phyloP scores from a whole-genome alignment of 2,113 vertebrate species.

The Sorex fumeus region DNA sequence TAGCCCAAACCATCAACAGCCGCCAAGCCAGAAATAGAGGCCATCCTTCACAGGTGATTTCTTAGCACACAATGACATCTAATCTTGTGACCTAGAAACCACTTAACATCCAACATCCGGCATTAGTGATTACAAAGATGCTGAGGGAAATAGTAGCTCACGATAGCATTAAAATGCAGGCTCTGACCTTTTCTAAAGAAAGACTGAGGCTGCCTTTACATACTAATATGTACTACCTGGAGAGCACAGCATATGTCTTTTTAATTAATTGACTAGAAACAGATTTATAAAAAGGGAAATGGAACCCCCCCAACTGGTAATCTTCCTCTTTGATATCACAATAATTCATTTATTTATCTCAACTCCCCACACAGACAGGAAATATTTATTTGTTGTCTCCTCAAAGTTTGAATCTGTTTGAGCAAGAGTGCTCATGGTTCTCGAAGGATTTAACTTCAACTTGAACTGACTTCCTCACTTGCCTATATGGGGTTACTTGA shows the following conservation, averaged over 20 bases:
- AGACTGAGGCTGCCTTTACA: slow-evolving; percentile 86
- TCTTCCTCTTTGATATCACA: slow-evolving; percentile 81
- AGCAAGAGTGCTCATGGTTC: background rate
- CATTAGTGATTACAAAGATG: slow-evolving; percentile 70
- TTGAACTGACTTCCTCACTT: too few relatives aligned
- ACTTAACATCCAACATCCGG: slow-evolving; percentile 32
- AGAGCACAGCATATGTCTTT: slow-evolving; percentile 86
- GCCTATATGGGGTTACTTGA: too few relatives aligned
- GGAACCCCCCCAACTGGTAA: slow-evolving; percentile 77
- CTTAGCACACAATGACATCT: slow-evolving; percentile 11
- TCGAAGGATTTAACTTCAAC: too few relatives aligned
- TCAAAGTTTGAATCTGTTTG: slow-evolving; percentile 63
- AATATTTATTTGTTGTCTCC: slow-evolving; percentile 79
- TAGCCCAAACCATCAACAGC: background rate
- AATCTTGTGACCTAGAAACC: slow-evolving; percentile 58
- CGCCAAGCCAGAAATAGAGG: background rate
- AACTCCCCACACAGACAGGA: slow-evolving; percentile 80
- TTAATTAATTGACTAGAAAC: slow-evolving; percentile 88
- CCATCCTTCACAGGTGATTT: slow-evolving; percentile 27
- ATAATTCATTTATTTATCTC: slow-evolving; percentile 85
- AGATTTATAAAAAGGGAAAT: slow-evolving; percentile 84
- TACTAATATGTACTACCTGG: slow-evolving; percentile 87
- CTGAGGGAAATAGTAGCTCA: slow-evolving; percentile 82
- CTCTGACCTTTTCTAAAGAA: slow-evolving; percentile 86
- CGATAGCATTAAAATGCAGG: slow-evolving; percentile 83